These are phyloP conservation scores for Orycteropus afer DNA, from an alignment of 2,113 vertebrate species.

Conservation along the genomic window DNA sequence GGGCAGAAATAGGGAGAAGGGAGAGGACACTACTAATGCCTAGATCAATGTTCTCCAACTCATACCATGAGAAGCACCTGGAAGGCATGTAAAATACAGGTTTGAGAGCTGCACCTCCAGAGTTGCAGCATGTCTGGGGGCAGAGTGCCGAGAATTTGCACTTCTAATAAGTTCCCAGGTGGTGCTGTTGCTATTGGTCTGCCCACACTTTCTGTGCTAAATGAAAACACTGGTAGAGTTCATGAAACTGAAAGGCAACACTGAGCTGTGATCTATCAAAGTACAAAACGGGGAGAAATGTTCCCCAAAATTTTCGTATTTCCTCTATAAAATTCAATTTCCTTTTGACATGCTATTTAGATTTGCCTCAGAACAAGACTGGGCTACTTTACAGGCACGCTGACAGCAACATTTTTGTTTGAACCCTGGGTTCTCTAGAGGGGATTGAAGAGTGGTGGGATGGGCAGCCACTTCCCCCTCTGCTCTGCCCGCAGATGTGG, in stretches of 20 bases:
- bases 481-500: not conserved
- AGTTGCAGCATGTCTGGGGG: not conserved
- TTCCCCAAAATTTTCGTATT: not conserved
- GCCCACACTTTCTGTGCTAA: not conserved
- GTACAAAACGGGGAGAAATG: not conserved
- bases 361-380: not conserved
- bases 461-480: accelerated
- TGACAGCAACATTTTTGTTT: not conserved
- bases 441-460: accelerated
- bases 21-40: not conserved
- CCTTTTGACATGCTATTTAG: not conserved
- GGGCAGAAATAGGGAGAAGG: not conserved
- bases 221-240: slow-evolving; percentile 29
- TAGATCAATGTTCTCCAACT: not conserved
- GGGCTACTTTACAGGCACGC: not conserved
- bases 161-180: not conserved
- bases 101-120: not conserved
- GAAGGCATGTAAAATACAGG: not conserved
- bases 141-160: not conserved
- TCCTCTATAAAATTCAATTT: slow-evolving; percentile 40
- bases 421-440: not conserved
- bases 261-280: not conserved
- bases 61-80: not conserved
- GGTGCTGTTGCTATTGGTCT: not conserved
- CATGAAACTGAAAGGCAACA: not conserved